Conservation (phyloP, 2,888 invertebrate species). For the Shargacucullia verbasci region DNA sequence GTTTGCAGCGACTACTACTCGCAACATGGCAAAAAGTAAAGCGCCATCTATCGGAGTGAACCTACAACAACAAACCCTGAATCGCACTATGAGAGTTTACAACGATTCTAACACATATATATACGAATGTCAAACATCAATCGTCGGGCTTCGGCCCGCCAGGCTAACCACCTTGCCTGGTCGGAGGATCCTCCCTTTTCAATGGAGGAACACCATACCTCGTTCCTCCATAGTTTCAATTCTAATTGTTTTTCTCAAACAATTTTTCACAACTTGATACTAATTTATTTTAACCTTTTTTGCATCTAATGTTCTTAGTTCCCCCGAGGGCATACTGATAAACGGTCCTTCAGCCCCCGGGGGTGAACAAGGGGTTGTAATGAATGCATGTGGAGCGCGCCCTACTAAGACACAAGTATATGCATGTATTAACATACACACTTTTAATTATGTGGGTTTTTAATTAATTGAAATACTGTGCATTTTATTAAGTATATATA, state of each 20-base stretch:
- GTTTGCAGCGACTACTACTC: no score
- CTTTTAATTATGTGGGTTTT: conserved; percentile 7
- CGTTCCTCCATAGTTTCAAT: no score
- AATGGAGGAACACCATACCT: no score
- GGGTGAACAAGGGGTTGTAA: conserved; percentile 25
- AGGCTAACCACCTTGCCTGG: no score
- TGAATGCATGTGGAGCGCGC: conserved; percentile 50
- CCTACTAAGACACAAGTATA: not conserved
- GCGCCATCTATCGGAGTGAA: no score
- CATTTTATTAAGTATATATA: not conserved
- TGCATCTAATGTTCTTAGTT: conserved; percentile 2
- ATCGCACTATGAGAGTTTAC: no score
- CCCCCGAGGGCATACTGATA: conserved; percentile 27
- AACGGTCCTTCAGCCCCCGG: conserved; percentile 7
- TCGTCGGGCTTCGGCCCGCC: no score
- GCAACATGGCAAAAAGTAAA: no score
- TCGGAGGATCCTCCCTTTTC: no score
- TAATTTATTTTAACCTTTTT: conserved; percentile 10
- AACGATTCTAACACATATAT: no score
- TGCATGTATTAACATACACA: conserved; percentile 8
- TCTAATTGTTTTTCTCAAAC: not conserved
- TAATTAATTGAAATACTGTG: conserved; percentile 33
- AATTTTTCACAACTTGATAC: not conserved
- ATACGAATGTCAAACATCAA: no score
- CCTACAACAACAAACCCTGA: no score